Conservation (phyloP, 2,888 invertebrate genomes). For the Thecophora atra region DNA sequence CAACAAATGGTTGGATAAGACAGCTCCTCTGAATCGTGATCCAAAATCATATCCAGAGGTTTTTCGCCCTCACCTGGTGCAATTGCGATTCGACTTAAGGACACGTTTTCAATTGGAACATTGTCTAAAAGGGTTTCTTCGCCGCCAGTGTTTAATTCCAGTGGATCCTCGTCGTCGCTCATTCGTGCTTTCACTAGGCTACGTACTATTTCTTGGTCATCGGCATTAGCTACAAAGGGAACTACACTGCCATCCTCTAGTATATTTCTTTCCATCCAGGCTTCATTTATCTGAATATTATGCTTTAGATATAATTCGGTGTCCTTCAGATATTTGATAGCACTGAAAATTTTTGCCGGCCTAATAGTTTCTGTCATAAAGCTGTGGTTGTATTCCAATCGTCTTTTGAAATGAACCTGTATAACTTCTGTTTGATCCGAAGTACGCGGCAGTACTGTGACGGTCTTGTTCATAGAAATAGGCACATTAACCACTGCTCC, state of each 20-base stretch:
- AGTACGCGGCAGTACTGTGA: slow-evolving; percentile 37
- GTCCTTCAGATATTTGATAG: too few species aligned
- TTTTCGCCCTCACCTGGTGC: slow-evolving; percentile 40
- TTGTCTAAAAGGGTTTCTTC: slow-evolving; percentile 43
- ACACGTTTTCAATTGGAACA: slow-evolving; percentile 35
- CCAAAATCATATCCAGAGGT: neutral
- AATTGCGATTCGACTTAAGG: slow-evolving; percentile 28
- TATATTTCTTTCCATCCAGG: neutral
- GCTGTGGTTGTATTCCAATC: slow-evolving; percentile 35
- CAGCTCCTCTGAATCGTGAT: too few species aligned
- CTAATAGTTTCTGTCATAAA: slow-evolving; percentile 37
- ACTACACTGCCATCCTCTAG: slow-evolving; percentile 3
- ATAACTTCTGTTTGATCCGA: slow-evolving; percentile 36
- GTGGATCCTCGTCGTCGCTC: neutral
- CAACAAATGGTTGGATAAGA: neutral
- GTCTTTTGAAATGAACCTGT: slow-evolving; percentile 35
- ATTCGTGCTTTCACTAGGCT: neutral
- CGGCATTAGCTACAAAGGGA: slow-evolving; percentile 34
- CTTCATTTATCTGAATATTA: neutral
- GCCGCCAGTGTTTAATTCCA: slow-evolving; percentile 22
- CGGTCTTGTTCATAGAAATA: slow-evolving; percentile 4
- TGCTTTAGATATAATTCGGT: too few species aligned
- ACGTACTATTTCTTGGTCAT: slow-evolving; percentile 19
- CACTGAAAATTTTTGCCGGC: slow-evolving; percentile 10
- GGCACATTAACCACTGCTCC: slow-evolving; percentile 31